phyloP scores from a whole-genome alignment of 1,140 invertebrate genomes.

The Papilio polytes region DNA sequence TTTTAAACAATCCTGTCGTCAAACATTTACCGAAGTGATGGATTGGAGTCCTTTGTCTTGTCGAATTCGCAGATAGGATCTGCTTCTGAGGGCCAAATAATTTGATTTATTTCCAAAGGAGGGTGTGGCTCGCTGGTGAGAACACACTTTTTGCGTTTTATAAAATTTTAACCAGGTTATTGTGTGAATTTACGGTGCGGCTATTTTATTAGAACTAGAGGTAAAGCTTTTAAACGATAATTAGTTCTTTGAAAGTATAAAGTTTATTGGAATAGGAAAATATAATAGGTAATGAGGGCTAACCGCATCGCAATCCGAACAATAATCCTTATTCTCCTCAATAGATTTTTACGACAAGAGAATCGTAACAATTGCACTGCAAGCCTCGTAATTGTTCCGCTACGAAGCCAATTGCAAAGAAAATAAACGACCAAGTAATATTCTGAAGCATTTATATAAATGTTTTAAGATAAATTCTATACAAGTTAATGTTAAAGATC shows the following conservation, averaged over 20 bases:
- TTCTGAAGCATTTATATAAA: slow-evolving; percentile 17
- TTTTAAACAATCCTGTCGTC: slow-evolving; percentile 45
- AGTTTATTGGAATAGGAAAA: neutral
- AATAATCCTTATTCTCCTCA: slow-evolving; percentile 26
- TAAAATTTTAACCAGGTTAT: neutral
- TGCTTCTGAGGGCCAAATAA: slow-evolving; percentile 5
- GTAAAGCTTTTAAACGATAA: neutral
- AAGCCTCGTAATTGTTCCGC: slow-evolving; percentile 24
- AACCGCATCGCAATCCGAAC: slow-evolving; percentile 17
- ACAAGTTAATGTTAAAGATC: neutral
- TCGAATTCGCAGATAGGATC: slow-evolving; percentile 35
- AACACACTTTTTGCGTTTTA: neutral
- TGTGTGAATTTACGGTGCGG: neutral
- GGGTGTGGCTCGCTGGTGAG: neutral
- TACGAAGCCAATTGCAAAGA: slow-evolving; percentile 19
- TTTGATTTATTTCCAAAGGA: slow-evolving; percentile 22
- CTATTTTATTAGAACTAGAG: neutral
- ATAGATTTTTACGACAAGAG: slow-evolving; percentile 29
- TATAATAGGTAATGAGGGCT: slow-evolving; percentile 11
- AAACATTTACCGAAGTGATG: slow-evolving; percentile 45
- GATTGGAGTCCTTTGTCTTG: slow-evolving; percentile 39
- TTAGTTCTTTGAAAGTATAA: neutral
- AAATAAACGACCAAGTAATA: slow-evolving; percentile 16
- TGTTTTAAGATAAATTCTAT: neutral
- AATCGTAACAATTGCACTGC: slow-evolving; percentile 25